These are phyloP conservation scores for Neosilurus hyrtlii DNA, from an alignment of 2,797 vertebrate genomes.

Conservation along the genomic window DNA sequence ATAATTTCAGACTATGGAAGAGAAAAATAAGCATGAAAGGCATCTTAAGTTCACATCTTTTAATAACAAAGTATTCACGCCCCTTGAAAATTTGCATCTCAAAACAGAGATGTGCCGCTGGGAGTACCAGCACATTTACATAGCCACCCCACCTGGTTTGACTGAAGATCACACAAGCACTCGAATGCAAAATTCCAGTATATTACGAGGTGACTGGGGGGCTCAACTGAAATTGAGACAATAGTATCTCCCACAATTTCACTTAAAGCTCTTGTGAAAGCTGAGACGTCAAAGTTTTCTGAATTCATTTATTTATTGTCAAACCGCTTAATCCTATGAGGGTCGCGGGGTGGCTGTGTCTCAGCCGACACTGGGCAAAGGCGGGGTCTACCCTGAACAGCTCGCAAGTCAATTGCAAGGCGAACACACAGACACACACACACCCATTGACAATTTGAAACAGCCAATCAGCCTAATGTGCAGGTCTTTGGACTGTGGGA, in stretches of 20 bases:
- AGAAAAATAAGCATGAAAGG: neutral
- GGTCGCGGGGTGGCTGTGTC: too few relatives aligned
- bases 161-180: conserved; percentile 49
- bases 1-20: too few relatives aligned
- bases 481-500: too few relatives aligned
- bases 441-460: too few relatives aligned
- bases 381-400: too few relatives aligned
- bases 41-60: conserved; percentile 21
- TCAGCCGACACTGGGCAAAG: too few relatives aligned
- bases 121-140: conserved; percentile 45
- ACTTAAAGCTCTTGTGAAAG: neutral
- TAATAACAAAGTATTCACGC: conserved; percentile 26
- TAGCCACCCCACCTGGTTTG: conserved; percentile 47
- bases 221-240: neutral
- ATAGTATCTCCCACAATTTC: neutral
- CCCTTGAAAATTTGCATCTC: conserved; percentile 37
- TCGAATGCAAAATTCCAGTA: conserved; percentile 28
- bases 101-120: conserved; percentile 13
- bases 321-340: too few relatives aligned
- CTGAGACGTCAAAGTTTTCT: too few relatives aligned
- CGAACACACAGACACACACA: too few relatives aligned
- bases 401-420: too few relatives aligned
- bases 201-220: neutral
- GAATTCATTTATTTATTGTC: too few relatives aligned
- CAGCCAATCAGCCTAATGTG: too few relatives aligned